Conservation (phyloP, 2,113 vertebrate species). For the Asarcornis scutulata region DNA sequence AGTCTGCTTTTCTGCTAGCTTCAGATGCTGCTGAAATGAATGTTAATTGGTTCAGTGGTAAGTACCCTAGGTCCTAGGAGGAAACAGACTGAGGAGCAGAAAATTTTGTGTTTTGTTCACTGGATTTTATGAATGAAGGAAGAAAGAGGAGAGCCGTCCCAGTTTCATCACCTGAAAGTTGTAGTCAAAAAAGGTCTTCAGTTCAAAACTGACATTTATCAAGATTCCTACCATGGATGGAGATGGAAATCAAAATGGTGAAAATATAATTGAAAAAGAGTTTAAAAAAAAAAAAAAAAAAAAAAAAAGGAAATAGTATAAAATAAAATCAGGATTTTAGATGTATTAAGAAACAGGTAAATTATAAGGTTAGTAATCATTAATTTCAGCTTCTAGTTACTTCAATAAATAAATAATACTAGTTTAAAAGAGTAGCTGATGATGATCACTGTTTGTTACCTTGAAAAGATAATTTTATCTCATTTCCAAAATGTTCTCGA, state of each 20-base stretch:
- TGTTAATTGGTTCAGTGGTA: background rate
- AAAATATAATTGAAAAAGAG: background rate
- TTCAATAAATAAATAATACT: background rate
- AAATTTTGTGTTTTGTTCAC: background rate
- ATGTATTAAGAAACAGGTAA: background rate
- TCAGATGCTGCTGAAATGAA: background rate
- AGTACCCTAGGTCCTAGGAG: background rate
- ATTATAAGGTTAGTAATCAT: background rate
- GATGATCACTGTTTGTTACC: background rate
- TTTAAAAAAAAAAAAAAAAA: background rate
- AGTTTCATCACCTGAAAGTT: accelerated
- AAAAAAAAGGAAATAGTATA: background rate
- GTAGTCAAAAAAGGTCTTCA: background rate
- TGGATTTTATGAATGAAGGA: background rate
- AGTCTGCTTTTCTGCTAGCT: background rate
- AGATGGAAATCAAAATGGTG: background rate
- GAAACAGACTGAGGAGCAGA: background rate
- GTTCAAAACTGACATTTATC: background rate
- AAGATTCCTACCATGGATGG: background rate
- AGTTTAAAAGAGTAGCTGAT: background rate
- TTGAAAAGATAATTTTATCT: background rate
- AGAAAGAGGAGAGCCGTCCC: background rate
- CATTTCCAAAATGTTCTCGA: background rate
- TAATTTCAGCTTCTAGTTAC: background rate
- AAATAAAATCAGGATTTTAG: background rate